Evolutionary conservation across 1,140 invertebrate genomes (phyloP), one percentile per base, ranked within the genome.

Genomic region (Ceratina australensis): DNA sequence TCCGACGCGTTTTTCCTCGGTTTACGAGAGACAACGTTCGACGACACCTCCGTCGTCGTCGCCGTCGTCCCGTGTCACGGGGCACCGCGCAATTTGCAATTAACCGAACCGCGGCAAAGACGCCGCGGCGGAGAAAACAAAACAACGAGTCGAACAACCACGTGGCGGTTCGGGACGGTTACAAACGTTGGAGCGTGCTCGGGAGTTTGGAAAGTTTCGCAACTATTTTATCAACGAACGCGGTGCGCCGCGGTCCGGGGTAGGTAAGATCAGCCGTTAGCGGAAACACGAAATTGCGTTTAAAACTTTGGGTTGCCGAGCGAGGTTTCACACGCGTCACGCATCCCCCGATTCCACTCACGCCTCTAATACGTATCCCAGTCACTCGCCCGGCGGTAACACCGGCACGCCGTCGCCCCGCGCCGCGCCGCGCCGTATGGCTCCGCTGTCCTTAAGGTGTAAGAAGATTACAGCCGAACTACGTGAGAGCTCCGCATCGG

Each of bases 391-490:
- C 18, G n/a, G n/a, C n/a, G n/a, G 26, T 18, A 15, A 61, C 15
- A 18, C 63, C 71, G 59, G n/a, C n/a, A n/a, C n/a, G n/a, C n/a
- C n/a, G n/a, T n/a, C n/a, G n/a, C n/a, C n/a, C 54, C 16, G 22
- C 60, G 72, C 74, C 50, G 18, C 13, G 12, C 33, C 12, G 56
- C n/a, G 49, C 81, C 80, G 69, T 78, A 82, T 79, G 69, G 52
- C 56, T 56, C 74, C 64, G 24, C 50, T 56, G 80, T 72, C 74
- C 64, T 78, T 78, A 72, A 78, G 56, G 33, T 61, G 74, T 72
- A 82, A 82, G 75, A 50, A 73, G 80, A 83, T 83, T 82, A 73
- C 80, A 63, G 73, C 42, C 63, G 42, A 47, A 68, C 79, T 77
- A 57, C 74, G 82, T 75, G 80, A 68, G 81, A 68, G 42, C 63